Conservation (phyloP, 2,113 vertebrate species). For the Picathartes gymnocephalus region DNA sequence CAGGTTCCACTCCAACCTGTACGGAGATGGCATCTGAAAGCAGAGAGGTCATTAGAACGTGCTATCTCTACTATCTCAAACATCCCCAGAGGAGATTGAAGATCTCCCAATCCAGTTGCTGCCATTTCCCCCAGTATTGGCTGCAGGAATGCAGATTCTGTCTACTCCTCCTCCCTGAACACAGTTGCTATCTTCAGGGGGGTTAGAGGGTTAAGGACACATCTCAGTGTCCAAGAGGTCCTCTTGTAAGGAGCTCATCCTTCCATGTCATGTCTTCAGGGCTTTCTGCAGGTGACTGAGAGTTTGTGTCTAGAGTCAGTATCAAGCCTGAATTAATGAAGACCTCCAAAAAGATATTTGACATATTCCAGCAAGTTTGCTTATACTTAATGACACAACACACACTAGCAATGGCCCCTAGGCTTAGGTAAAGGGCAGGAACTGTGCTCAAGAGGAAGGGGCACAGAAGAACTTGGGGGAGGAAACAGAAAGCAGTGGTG, state of each 20-base stretch:
- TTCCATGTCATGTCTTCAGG: neutral
- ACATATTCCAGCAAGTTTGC: neutral
- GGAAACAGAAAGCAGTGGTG: neutral
- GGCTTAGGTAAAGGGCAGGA: neutral
- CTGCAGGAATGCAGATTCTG: neutral
- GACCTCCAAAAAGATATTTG: neutral
- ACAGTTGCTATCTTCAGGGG: neutral
- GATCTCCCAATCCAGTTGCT: neutral
- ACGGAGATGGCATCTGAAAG: neutral
- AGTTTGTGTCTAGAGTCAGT: neutral
- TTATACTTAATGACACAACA: neutral
- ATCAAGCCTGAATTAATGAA: neutral
- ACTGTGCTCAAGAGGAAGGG: neutral
- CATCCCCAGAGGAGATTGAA: neutral
- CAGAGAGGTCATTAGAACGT: neutral
- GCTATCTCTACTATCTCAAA: neutral
- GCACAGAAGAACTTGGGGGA: neutral
- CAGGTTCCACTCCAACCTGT: neutral
- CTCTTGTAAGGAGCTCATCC: neutral
- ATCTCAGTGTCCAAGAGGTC: neutral
- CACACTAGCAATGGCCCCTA: neutral
- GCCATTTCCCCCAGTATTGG: fast-evolving
- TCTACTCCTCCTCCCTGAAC: neutral
- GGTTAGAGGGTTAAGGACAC: neutral
- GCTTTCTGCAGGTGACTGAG: neutral